A percentile compares a stretch with the other conserved stretches of the same genome.
phyloP scores from a whole-genome alignment of 2,888 invertebrate genomes.

The Steinernema carpocapsae region DNA sequence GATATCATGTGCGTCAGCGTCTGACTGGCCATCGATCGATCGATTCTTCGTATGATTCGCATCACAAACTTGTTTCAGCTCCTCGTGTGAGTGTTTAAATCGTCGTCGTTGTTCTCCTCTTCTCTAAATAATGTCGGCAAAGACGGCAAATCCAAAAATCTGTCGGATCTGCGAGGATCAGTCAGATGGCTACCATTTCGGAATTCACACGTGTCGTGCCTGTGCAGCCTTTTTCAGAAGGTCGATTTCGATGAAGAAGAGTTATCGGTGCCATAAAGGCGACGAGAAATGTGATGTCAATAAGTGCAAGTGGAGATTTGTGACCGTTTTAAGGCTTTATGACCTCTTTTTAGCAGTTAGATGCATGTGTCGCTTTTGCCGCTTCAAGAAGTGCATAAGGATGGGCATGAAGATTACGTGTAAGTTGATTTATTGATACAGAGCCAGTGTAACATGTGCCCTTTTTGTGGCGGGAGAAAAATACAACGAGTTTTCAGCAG shows the following conservation, averaged over 20 bases:
- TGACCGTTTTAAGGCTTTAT: not conserved
- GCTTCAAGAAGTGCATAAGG: slow-evolving; percentile 1
- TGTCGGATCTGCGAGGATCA: slow-evolving; percentile 16
- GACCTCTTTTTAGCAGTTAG: slow-evolving; percentile 6
- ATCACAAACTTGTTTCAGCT: not conserved
- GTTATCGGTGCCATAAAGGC: not conserved
- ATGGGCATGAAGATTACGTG: slow-evolving; percentile 13
- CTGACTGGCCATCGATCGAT: not conserved
- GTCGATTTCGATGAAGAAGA: slow-evolving; percentile 27
- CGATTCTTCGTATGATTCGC: not conserved
- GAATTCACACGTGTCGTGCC: slow-evolving; percentile 2
- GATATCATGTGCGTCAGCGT: not conserved
- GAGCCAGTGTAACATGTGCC: too few species aligned
- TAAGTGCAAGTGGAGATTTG: not conserved
- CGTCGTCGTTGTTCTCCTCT: not conserved
- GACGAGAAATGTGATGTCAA: not conserved
- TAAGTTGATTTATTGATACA: not conserved
- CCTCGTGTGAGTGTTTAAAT: not conserved
- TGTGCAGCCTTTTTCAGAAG: slow-evolving; percentile 24
- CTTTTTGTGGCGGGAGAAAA: too few species aligned
- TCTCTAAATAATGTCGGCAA: not conserved
- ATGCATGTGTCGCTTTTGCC: slow-evolving; percentile 12
- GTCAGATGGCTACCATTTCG: slow-evolving; percentile 26
- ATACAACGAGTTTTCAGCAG: too few species aligned
- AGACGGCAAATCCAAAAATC: not conserved